Evolutionary conservation across 2,888 invertebrate species (phyloP).

Genomic region (Malthinus flaveolus): DNA sequence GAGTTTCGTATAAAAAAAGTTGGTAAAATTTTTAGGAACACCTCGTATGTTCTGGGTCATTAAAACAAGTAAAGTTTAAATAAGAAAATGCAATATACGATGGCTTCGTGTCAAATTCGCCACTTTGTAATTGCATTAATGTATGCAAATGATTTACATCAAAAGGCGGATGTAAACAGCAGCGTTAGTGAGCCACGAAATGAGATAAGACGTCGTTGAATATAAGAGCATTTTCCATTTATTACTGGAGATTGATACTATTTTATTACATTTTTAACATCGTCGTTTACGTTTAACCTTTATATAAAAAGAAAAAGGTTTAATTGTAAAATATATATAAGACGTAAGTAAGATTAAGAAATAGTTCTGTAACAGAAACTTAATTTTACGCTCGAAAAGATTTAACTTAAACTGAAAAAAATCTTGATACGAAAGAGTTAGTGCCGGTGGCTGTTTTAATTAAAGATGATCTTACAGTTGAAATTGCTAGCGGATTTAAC

Average conservation of each 20-base stretch:
- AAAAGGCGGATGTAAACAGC: slow-evolving; percentile 49
- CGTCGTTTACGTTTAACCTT: not conserved
- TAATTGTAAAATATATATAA: too few species aligned
- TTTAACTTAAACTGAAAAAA: slow-evolving; percentile 23
- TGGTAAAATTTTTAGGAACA: too few species aligned
- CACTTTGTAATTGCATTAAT: slow-evolving; percentile 47
- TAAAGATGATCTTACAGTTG: slow-evolving; percentile 31
- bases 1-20: too few species aligned
- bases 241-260: slow-evolving; percentile 19
- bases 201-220: slow-evolving; percentile 38
- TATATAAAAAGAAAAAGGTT: not conserved
- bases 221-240: slow-evolving; percentile 18
- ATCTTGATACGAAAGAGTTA: slow-evolving; percentile 25
- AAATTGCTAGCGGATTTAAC: slow-evolving; percentile 28
- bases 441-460: slow-evolving; percentile 32
- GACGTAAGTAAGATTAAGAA: too few species aligned
- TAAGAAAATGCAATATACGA: too few species aligned
- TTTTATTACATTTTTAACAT: slow-evolving; percentile 14
- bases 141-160: slow-evolving; percentile 51
- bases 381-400: slow-evolving; percentile 29
- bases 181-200: slow-evolving; percentile 51
- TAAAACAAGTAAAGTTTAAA: too few species aligned
- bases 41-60: too few species aligned
- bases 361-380: slow-evolving; percentile 16
- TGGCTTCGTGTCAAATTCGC: slow-evolving; percentile 15